Conservation (phyloP, 2,113 vertebrate genomes). For the Myrmophylax atrothorax region DNA sequence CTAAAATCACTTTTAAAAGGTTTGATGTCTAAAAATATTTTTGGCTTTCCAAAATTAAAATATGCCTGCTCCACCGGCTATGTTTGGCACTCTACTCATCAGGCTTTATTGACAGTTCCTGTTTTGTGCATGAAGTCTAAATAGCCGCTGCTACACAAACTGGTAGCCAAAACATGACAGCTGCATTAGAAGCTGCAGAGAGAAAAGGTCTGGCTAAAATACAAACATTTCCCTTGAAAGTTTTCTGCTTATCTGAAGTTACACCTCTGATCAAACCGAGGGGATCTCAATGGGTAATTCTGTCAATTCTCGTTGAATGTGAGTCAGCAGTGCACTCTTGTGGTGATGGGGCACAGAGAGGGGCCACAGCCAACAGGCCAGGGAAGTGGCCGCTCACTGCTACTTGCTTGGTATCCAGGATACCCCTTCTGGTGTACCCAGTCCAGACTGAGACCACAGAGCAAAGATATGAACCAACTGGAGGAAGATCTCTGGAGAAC, state of each 20-base stretch:
- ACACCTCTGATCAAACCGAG: neutral
- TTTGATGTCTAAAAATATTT: neutral
- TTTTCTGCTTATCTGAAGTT: neutral
- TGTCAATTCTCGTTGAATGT: rapidly evolving
- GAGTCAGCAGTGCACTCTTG: neutral
- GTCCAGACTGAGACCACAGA: neutral
- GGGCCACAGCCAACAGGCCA: rapidly evolving
- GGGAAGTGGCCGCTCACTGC: neutral
- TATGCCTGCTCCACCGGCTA: rapidly evolving
- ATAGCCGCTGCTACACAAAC: neutral
- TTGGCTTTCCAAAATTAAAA: neutral
- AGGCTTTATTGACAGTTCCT: neutral
- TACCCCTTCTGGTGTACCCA: neutral
- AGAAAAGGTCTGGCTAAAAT: neutral
- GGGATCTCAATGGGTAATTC: neutral
- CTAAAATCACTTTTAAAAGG: neutral
- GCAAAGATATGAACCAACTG: neutral
- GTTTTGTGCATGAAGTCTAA: neutral
- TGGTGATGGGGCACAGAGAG: rapidly evolving
- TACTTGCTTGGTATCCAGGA: no score
- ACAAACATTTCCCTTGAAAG: neutral
- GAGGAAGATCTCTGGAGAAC: neutral
- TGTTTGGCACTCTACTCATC: neutral
- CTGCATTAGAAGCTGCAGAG: neutral
- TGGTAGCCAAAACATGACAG: neutral